Conservation (phyloP, 53 echinoderm and acorn worm species). For the Holothuria leucospilota region DNA sequence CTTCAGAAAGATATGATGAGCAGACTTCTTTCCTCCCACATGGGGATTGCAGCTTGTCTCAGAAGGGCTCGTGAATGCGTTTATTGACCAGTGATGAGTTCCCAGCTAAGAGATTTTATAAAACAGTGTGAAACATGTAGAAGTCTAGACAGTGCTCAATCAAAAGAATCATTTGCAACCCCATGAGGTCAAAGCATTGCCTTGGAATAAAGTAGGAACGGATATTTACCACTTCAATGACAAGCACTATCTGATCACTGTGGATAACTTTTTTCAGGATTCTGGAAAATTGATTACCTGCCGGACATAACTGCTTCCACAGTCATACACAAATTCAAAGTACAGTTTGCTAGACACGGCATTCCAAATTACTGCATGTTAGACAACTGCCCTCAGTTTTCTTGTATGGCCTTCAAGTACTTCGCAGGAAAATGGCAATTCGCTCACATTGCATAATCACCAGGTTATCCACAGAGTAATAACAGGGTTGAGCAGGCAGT, state of each 20-base stretch:
- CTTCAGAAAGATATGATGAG: conserved; percentile 49
- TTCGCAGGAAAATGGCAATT: conserved; percentile 62
- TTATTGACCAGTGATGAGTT: conserved; percentile 68
- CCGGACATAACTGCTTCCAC: conserved; percentile 29
- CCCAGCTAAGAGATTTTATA: conserved; percentile 57
- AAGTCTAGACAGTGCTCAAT: conserved; percentile 35
- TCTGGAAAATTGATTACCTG: conserved; percentile 63
- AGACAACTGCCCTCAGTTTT: conserved; percentile 72
- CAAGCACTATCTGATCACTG: conserved; percentile 55
- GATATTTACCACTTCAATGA: conserved; percentile 49
- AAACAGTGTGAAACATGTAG: conserved; percentile 61
- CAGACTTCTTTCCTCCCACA: conserved; percentile 54
- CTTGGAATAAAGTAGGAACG: conserved; percentile 57
- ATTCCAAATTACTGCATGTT: conserved; percentile 52
- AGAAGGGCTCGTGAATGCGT: conserved; percentile 63
- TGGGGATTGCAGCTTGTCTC: conserved; percentile 56
- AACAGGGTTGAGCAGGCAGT: conserved; percentile 64
- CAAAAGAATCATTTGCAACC: conserved; percentile 52
- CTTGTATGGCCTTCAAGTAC: conserved; percentile 44
- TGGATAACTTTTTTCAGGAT: conserved; percentile 62
- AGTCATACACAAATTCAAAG: conserved; percentile 63
- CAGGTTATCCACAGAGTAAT: conserved; percentile 64
- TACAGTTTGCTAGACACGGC: conserved; percentile 68
- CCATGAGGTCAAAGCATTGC: conserved; percentile 52
- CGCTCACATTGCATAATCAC: conserved; percentile 61